A percentile compares a stretch with the other conserved stretches of the same genome.
These are phyloP conservation scores for Phrynocephalus guinanensis DNA, from an alignment of 2,797 vertebrate species.

Conservation along the genomic window DNA sequence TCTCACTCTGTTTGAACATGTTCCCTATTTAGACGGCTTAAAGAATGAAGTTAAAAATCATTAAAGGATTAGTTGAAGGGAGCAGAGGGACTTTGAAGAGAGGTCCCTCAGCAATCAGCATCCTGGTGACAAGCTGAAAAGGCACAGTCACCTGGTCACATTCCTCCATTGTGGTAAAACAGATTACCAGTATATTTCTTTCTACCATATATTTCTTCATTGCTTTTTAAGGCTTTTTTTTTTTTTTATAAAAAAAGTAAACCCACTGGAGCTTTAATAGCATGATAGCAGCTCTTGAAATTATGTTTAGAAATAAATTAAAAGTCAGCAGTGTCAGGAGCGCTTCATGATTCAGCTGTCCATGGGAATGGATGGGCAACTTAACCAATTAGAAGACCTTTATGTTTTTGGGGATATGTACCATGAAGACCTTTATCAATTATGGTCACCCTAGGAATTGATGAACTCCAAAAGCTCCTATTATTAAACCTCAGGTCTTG, in stretches of 20 bases:
- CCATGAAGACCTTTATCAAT: too few relatives aligned
- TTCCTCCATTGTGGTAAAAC: too few relatives aligned
- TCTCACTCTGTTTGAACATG: neutral
- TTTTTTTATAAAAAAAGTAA: neutral
- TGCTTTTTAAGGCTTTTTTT: too few relatives aligned
- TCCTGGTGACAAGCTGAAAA: too few relatives aligned
- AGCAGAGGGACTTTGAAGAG: neutral
- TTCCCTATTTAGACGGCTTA: neutral
- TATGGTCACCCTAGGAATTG: too few relatives aligned
- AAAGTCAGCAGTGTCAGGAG: neutral
- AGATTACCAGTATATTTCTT: neutral
- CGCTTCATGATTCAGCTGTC: neutral
- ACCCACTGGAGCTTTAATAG: neutral
- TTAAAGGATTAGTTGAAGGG: neutral
- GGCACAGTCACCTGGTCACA: too few relatives aligned
- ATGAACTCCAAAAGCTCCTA: too few relatives aligned
- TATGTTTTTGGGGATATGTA: too few relatives aligned
- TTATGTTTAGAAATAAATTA: neutral
- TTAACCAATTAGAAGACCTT: too few relatives aligned
- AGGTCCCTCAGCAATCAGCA: neutral
- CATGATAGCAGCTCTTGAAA: neutral
- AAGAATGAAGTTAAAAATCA: neutral
- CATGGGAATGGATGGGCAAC: neutral
- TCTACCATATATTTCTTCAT: neutral
- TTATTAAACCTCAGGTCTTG: too few relatives aligned